These are phyloP conservation scores for Brachionus asplanchnoidis DNA, from an alignment of 1,140 invertebrate genomes.

Conservation along the genomic window DNA sequence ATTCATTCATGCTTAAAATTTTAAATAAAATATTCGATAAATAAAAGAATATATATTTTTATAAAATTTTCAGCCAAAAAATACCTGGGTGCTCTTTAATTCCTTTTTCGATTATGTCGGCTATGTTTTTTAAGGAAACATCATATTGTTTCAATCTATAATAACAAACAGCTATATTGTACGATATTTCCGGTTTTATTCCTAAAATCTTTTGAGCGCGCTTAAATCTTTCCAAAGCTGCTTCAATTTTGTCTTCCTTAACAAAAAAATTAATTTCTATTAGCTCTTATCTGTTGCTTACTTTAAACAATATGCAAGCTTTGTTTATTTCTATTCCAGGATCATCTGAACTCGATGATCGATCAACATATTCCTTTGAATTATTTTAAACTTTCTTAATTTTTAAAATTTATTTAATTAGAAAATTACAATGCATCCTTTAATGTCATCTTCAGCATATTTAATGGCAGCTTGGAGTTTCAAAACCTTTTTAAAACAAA, in stretches of 20 bases:
- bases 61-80: background rate
- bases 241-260: constrained; percentile 75
- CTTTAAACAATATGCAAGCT: constrained; percentile 28
- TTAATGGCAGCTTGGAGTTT: constrained; percentile 87
- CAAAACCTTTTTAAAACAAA: constrained; percentile 59
- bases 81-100: constrained; percentile 83
- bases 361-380: constrained; percentile 70
- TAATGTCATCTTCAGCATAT: constrained; percentile 89
- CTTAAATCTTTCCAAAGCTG: constrained; percentile 84
- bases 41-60: background rate
- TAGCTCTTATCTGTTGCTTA: background rate
- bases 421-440: constrained; percentile 58
- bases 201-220: constrained; percentile 78
- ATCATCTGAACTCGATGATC: constrained; percentile 73
- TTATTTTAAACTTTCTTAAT: background rate
- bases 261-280: background rate
- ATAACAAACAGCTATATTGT: constrained; percentile 91
- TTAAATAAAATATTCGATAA: too few relatives aligned
- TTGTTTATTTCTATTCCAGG: constrained; percentile 52
- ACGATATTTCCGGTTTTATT: constrained; percentile 76
- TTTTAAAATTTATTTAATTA: background rate
- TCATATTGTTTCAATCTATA: constrained; percentile 89
- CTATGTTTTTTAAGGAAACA: constrained; percentile 71
- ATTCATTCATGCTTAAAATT: too few relatives aligned
- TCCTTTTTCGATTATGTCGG: constrained; percentile 90